Conservation (phyloP, 1,140 invertebrate species). For the Holotrichia oblita region DNA sequence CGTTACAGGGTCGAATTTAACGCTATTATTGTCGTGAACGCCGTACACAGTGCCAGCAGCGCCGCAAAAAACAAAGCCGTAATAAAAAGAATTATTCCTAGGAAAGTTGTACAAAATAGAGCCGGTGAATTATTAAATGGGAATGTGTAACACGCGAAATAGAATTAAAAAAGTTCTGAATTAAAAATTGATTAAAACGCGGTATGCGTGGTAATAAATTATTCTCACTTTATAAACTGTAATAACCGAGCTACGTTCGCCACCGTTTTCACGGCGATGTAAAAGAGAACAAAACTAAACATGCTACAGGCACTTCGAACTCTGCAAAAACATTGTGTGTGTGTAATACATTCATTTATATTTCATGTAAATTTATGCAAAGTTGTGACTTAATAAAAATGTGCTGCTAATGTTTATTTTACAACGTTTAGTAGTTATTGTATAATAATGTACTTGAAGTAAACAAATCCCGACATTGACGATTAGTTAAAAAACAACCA, state of each 20-base stretch:
- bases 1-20: too few species aligned
- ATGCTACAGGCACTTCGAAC: background rate
- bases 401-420: background rate
- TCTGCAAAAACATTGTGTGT: slow-evolving; percentile 1
- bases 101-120: too few species aligned
- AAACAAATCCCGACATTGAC: too few species aligned
- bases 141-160: background rate
- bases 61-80: too few species aligned
- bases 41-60: too few species aligned
- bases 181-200: slow-evolving; percentile 9
- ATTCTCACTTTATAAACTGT: background rate
- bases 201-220: background rate
- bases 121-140: too few species aligned
- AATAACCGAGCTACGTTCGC: background rate
- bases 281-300: background rate
- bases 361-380: slow-evolving; percentile 1
- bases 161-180: background rate
- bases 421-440: too few species aligned
- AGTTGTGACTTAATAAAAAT: background rate
- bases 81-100: too few species aligned
- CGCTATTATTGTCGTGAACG: too few species aligned
- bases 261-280: background rate
- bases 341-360: background rate
- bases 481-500: too few species aligned
- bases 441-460: too few species aligned